Evolutionary conservation across 1,140 invertebrate species (phyloP).

Genomic region (Drosophila paulistorum): DNA sequence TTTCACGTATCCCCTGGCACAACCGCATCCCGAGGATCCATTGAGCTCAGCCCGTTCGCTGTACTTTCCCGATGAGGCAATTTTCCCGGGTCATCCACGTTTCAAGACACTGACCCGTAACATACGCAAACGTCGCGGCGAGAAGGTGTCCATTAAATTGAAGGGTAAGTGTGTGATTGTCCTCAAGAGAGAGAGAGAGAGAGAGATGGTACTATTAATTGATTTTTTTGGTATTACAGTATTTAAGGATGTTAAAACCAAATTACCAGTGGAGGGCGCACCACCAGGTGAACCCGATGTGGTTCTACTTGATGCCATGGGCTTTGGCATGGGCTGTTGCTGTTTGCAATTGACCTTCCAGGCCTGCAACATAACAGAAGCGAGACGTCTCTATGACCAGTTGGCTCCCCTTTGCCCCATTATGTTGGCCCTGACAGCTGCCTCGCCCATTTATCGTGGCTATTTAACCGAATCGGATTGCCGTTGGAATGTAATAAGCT

Average conservation of each 20-base stretch:
- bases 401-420: slow-evolving; percentile 98
- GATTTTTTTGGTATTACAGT: slow-evolving; percentile 85
- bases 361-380: slow-evolving; percentile 98
- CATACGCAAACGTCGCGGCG: slow-evolving; percentile 94
- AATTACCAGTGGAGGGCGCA: slow-evolving; percentile 91
- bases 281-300: slow-evolving; percentile 89
- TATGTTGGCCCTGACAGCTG: slow-evolving; percentile 97
- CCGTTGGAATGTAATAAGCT: slow-evolving; percentile 97
- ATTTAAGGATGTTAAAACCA: slow-evolving; percentile 94
- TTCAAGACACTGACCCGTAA: slow-evolving; percentile 98
- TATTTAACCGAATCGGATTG: slow-evolving; percentile 97
- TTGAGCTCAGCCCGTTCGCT: slow-evolving; percentile 92
- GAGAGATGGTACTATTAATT: not conserved
- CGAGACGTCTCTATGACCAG: slow-evolving; percentile 98
- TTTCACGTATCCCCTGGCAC: slow-evolving; percentile 93
- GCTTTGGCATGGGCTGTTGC: slow-evolving; percentile 99
- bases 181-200: too few species aligned
- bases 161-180: slow-evolving; percentile 87
- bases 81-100: slow-evolving; percentile 96
- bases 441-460: slow-evolving; percentile 96
- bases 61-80: slow-evolving; percentile 98
- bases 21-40: slow-evolving; percentile 87
- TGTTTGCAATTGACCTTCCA: slow-evolving; percentile 97
- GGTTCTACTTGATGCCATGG: slow-evolving; percentile 99
- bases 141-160: slow-evolving; percentile 98